phyloP scores from a whole-genome alignment of 2,113 vertebrate species.

The Puma concolor region DNA sequence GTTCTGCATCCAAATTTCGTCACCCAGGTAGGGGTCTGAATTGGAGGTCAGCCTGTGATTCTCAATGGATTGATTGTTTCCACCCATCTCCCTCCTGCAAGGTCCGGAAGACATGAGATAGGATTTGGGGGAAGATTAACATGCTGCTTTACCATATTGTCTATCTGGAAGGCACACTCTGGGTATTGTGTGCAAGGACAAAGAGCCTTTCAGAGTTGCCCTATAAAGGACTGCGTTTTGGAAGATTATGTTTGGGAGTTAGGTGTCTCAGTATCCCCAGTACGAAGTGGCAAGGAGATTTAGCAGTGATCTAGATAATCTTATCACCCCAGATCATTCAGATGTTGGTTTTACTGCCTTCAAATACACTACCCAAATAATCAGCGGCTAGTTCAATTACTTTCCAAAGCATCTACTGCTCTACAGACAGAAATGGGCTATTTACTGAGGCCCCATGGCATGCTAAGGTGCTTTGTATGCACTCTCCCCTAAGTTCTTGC shows the following conservation, averaged over 20 bases:
- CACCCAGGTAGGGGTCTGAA: slow-evolving; percentile 83
- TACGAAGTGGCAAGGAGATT: slow-evolving; percentile 63
- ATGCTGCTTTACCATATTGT: slow-evolving; percentile 60
- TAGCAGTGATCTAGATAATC: slow-evolving; percentile 63
- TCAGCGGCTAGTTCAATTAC: background rate
- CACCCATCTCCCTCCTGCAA: slow-evolving; percentile 53
- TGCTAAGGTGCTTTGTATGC: background rate
- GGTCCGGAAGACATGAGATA: slow-evolving; percentile 84
- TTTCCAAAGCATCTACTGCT: background rate
- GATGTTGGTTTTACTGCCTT: slow-evolving; percentile 48
- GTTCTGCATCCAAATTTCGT: slow-evolving; percentile 81
- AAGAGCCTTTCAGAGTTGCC: slow-evolving; percentile 74
- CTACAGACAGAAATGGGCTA: background rate
- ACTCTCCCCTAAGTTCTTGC: background rate
- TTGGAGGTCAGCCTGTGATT: slow-evolving; percentile 78
- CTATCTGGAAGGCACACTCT: slow-evolving; percentile 73
- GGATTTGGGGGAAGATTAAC: slow-evolving; percentile 79
- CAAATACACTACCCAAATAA: background rate
- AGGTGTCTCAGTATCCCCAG: slow-evolving; percentile 36
- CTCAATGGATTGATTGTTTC: slow-evolving; percentile 85
- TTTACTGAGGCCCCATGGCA: background rate
- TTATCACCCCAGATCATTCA: slow-evolving; percentile 40
- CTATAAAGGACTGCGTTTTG: slow-evolving; percentile 50
- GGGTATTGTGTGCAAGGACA: slow-evolving; percentile 77
- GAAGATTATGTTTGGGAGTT: slow-evolving; percentile 68